Base-by-base conservation (phyloP, 1,140 invertebrate species). In the Vollenhovia emeryi region DNA sequence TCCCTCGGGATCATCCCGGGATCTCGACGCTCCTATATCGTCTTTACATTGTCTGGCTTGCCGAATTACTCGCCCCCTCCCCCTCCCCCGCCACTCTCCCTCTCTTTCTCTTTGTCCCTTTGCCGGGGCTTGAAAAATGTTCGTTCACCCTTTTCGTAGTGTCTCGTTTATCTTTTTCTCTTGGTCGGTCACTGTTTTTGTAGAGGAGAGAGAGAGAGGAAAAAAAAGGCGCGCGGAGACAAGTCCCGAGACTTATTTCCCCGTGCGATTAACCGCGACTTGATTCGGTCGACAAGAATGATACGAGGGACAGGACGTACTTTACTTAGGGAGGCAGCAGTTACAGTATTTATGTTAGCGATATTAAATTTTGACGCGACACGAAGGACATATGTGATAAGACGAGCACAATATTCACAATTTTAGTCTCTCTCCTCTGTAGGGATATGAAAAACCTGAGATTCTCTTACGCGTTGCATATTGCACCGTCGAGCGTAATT, bases 1-100 rank as follows among this genome's bases (percentile, higher is more conserved):
- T 91, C 91, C 90, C 92, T 75, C 73, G 92, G 89, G 91, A 92
- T 92, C 92, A 89, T 92, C 91, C 87, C 40, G 83, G 87, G 84
- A 89, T 88, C 85, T 73, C 48, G 59, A 62, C 87, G 64, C 30
- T 60, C 71, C 82, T 69, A 45, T 84, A 84, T 73, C 45, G 79
- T 75, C 59, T 62, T 71, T 85, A 64, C 30, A 40, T 55, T 68
- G 85, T 78, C 71, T 62, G 79, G 78, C 62, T 76, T 36, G 69
- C 87, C 86, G 80, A 88, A 88, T 88, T 87, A 85, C 71, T 52
- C 11, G 62, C 27, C 27, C 57, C 11, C 5, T 18, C 5, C 5
- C 9, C 30, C 9, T 36, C 30, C 5, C 48, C 7, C 11, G 3
- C 48, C 21, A n/a, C 15, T 1, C 15, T 36, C 13, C 52, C 27